Percentiles rank a stretch among this genome's conserved stretches.
These are phyloP conservation scores for Zygogramma bicolorata DNA, from an alignment of 2,888 invertebrate genomes.

Conservation along the genomic window DNA sequence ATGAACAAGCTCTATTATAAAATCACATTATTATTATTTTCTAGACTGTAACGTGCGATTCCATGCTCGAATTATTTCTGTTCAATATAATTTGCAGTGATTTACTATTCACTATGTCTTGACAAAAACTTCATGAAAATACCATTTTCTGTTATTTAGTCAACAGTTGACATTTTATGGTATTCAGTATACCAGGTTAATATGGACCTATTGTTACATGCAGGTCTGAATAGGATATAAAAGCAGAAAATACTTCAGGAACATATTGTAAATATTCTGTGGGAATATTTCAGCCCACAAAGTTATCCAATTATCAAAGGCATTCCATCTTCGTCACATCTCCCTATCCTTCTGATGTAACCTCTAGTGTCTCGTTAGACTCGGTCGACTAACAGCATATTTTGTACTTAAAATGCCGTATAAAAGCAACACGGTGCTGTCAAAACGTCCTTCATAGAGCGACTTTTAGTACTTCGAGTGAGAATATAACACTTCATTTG, in stretches of 20 bases:
- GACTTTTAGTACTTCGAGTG: slow-evolving; percentile 40
- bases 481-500: slow-evolving; percentile 38
- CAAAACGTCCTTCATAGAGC: slow-evolving; percentile 45
- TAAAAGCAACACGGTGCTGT: slow-evolving; percentile 43
- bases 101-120: no score
- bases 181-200: no score
- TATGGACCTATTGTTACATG: no score
- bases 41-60: no score
- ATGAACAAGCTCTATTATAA: no score
- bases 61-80: no score
- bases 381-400: slow-evolving; percentile 45
- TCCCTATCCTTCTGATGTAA: slow-evolving; percentile 41
- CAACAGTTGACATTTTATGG: no score
- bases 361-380: slow-evolving; percentile 45
- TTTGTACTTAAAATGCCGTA: slow-evolving; percentile 43
- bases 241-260: neutral
- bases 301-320: neutral
- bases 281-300: neutral
- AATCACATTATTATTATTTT: no score
- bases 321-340: slow-evolving; percentile 1
- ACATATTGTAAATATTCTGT: neutral
- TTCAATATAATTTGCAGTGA: no score
- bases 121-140: no score
- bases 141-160: no score
- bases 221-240: neutral